Base-by-base conservation (phyloP, 2,113 vertebrate genomes). In the Monarcha castaneiventris region DNA sequence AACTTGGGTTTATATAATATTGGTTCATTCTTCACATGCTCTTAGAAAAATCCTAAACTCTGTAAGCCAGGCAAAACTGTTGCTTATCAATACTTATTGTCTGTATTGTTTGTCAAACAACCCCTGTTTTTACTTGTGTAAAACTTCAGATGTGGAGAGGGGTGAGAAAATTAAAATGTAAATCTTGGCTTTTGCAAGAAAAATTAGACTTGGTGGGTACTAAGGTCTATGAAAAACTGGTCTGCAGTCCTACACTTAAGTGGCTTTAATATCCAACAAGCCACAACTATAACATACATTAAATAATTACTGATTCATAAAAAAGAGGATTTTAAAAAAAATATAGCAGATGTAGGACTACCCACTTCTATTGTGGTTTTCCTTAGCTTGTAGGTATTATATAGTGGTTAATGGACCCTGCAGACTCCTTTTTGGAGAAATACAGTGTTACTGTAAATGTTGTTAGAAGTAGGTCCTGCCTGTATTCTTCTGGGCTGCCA, bases 51-150 rank as follows among this genome's bases (percentile, higher is more conserved):
- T 43, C 9, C 12, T 39, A 22, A 87, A 48, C 30, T 59, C 37
- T 15, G 8, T 41, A 48, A n/a, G 26, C 26, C 37, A 56, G 16
- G 10, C 7, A 82, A 63, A 74, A 43, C 15, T n/a, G 13, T 26
- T 89, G 17, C 33, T n/a, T 49, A 32, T 26, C 20, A 55, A 86
- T 63, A 59, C 7, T 27, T 21, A 12, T 32, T 52, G 10, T 63
- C 6, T 30, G 1, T 46, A 18, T 29, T 22, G 1, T 69, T 41
- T 75, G 13, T 73, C 29, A 62, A 52, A 52, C 7, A 22, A 1
- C 1, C 0, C 2, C 9, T 75, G 4, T 16, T 71, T 64, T 48
- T 1, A 41, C 23, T 39, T 29, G 23, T 20, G 23, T 16, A 30
- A 13, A 48, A 48, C 17, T 71, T 89, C 41, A 35, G 18, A 62